Percentiles rank a stretch among this genome's conserved stretches.
These are phyloP conservation scores for Pseudolaguvia tuberculata DNA, from an alignment of 2,113 vertebrate species.

Conservation along the genomic window DNA sequence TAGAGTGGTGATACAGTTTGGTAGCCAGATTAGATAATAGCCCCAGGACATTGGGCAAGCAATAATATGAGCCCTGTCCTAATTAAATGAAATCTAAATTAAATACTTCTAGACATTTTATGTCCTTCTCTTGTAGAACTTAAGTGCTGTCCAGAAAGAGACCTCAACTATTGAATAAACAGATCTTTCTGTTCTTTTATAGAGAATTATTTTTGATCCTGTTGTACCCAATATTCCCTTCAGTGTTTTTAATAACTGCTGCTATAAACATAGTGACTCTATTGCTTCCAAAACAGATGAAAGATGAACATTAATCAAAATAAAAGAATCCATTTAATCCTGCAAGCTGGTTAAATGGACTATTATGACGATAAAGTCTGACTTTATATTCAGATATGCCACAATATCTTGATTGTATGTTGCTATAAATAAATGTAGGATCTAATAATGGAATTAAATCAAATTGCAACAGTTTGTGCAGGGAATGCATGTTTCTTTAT, in stretches of 20 bases:
- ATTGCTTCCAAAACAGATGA: not conserved
- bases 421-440: constrained; percentile 4
- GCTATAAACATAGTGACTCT: not conserved
- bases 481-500: not conserved
- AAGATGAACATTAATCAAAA: not conserved
- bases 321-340: constrained; percentile 3
- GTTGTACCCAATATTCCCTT: not conserved
- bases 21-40: too few relatives aligned
- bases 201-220: not conserved
- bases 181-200: not conserved
- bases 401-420: constrained; percentile 19
- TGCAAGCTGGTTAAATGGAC: not conserved
- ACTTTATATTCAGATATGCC: constrained; percentile 27
- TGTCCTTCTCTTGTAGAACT: not conserved
- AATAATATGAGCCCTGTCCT: not conserved
- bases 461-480: not conserved
- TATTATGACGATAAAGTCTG: constrained; percentile 16
- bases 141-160: not conserved
- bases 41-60: too few relatives aligned
- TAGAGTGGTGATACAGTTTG: too few relatives aligned
- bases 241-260: not conserved
- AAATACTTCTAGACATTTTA: not conserved
- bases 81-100: not conserved
- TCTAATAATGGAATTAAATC: constrained; percentile 1
- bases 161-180: not conserved